phyloP scores from a whole-genome alignment of 2,113 vertebrate genomes.

The Pelobates fuscus region DNA sequence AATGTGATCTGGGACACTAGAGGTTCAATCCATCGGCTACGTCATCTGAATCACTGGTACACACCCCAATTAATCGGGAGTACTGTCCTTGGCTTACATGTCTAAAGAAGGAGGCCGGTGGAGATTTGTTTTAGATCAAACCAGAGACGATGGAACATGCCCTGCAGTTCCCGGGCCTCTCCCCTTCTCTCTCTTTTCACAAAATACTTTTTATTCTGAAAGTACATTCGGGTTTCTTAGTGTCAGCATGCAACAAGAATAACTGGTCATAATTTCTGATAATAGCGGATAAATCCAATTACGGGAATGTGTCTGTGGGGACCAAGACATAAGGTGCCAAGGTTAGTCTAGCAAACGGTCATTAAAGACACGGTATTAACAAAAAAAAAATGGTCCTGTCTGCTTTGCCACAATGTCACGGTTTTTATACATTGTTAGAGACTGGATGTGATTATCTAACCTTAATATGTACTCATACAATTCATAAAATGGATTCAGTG shows the following conservation, averaged over 20 bases:
- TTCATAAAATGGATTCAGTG: too few relatives aligned
- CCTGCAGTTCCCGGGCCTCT: not conserved
- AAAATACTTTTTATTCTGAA: slow-evolving; percentile 31
- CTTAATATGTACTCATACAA: not conserved
- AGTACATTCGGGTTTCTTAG: slow-evolving; percentile 31
- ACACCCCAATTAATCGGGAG: too few relatives aligned
- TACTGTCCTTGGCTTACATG: too few relatives aligned
- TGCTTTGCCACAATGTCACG: slow-evolving; percentile 24
- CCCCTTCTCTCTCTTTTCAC: slow-evolving; percentile 9
- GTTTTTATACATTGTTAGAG: not conserved
- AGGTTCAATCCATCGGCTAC: too few relatives aligned
- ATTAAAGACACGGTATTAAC: slow-evolving; percentile 39
- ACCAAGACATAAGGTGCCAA: slow-evolving; percentile 49
- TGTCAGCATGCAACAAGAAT: slow-evolving; percentile 44
- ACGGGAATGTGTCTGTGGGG: slow-evolving; percentile 49
- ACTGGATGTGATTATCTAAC: not conserved
- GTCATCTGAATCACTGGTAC: too few relatives aligned
- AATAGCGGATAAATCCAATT: slow-evolving; percentile 50
- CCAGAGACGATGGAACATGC: slow-evolving; percentile 17
- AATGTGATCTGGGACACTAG: too few relatives aligned
- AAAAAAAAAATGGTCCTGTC: slow-evolving; percentile 19
- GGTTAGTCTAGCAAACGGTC: slow-evolving; percentile 42
- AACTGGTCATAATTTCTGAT: slow-evolving; percentile 48
- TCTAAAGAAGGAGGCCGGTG: too few relatives aligned
- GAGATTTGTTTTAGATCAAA: slow-evolving; percentile 27